A percentile compares a stretch with the other conserved stretches of the same genome.
These are phyloP conservation scores for Spilosoma lubricipeda DNA, from an alignment of 2,888 invertebrate genomes.

Conservation along the genomic window DNA sequence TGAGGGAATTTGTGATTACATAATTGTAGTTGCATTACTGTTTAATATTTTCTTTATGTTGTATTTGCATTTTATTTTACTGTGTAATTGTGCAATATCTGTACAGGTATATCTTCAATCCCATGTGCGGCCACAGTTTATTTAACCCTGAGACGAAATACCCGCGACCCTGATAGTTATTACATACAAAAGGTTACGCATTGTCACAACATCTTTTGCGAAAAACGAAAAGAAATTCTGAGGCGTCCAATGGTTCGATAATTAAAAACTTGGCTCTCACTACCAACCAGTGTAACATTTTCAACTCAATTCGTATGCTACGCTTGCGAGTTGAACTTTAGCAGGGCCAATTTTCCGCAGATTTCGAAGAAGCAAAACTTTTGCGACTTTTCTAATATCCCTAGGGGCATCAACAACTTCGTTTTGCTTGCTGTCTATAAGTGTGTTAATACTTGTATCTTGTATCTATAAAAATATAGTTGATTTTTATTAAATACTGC, in stretches of 20 bases:
- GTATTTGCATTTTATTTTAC: no score
- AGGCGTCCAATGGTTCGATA: conserved; percentile 7
- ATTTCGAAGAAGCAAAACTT: conserved; percentile 47
- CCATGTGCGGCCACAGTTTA: no score
- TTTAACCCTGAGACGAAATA: no score
- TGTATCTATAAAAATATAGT: neutral
- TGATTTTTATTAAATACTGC: neutral
- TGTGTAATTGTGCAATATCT: no score
- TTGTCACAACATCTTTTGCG: neutral
- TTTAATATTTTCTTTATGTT: no score
- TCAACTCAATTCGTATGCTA: conserved; percentile 49
- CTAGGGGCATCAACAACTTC: conserved; percentile 39
- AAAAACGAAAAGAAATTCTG: neutral
- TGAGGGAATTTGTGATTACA: no score
- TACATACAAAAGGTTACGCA: no score
- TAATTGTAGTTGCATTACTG: no score
- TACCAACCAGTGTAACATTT: conserved; percentile 28
- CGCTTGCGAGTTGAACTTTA: conserved; percentile 37
- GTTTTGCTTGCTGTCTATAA: conserved; percentile 23
- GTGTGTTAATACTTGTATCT: conserved; percentile 18
- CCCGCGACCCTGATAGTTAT: no score
- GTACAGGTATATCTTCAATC: no score
- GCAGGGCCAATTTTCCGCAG: conserved; percentile 52
- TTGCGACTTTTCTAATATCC: conserved; percentile 52
- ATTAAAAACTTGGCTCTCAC: conserved; percentile 33